phyloP scores from a whole-genome alignment of 2,797 vertebrate species.

The Bradypodion pumilum region DNA sequence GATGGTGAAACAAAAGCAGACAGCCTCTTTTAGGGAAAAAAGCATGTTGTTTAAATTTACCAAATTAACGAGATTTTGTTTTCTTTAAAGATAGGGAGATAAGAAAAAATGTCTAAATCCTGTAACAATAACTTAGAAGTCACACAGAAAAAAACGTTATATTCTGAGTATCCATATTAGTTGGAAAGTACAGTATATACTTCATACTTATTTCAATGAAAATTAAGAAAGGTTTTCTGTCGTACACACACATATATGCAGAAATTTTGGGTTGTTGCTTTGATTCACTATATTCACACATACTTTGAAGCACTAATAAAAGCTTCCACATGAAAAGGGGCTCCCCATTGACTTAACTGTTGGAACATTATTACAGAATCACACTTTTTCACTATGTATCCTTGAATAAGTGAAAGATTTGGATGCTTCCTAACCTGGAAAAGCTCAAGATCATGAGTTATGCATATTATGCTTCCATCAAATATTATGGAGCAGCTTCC shows the following conservation, averaged over 20 bases:
- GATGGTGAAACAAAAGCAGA: constrained; percentile 34
- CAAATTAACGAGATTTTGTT: background rate
- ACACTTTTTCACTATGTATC: background rate
- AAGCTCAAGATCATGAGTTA: background rate
- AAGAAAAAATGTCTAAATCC: no score
- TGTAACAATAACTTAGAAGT: no score
- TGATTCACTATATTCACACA: background rate
- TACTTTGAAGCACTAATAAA: background rate
- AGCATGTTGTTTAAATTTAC: background rate
- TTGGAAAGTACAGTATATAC: background rate
- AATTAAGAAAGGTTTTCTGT: background rate
- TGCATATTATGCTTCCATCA: background rate
- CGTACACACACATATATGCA: background rate
- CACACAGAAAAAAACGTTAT: background rate
- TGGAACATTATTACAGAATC: background rate
- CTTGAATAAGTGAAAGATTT: background rate
- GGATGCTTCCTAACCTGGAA: background rate
- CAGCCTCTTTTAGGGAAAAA: background rate
- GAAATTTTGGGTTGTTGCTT: background rate
- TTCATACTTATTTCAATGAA: background rate
- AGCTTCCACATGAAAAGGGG: background rate
- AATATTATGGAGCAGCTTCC: background rate
- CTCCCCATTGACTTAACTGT: background rate
- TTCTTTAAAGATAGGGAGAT: no score
- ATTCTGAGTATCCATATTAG: background rate